Evolutionary conservation across 2,797 vertebrate genomes (phyloP), one percentile per base, ranked within the genome.

Genomic region (Micropoecilia bifurca): DNA sequence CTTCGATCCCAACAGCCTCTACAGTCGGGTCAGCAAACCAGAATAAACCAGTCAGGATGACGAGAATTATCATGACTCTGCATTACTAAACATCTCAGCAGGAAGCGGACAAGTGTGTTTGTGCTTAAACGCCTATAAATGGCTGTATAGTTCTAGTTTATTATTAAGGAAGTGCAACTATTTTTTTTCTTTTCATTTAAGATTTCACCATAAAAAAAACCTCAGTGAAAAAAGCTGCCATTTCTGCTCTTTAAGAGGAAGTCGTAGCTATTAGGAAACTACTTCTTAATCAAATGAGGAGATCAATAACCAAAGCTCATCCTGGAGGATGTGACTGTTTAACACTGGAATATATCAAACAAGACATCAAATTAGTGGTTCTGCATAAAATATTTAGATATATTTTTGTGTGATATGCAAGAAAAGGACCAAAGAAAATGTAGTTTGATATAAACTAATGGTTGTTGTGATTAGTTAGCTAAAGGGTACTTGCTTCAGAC

Each of bases 31-130:
- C 46, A 20, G 4, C 16, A 20, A 33, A 50, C 45, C n/a, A 47
- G 28, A 71, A 71, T 71, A 47, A 71, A 71, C 63, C 63, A 68
- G 39, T 41, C 63, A 43, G 10, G 22, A 43, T 68, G 63, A 43
- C 9, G 2, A 13, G 4, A n/a, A 10, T 10, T 33, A 43, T 41
- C 20, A 25, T 41, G 9, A 41, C 9, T 22, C 22, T 66, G 16
- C 6, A 8, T 63, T 63, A 4, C 6, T 36, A 33, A 36, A 9
- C 16, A 16, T 6, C 25, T 14, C 1, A 25, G 10, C 25, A 72
- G 45, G 28, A 72, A 48, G 28, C 33, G n/a, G 8, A 4, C 2
- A n/a, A 18, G 57, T 2, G 2, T 0, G 2, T 0, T 0, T 0
- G 0, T 48, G 14, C 61, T 39, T 3, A 8, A 66, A 36, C 1